Evolutionary conservation across 1,140 invertebrate species (phyloP).

Genomic region (Diorhabda elongata): DNA sequence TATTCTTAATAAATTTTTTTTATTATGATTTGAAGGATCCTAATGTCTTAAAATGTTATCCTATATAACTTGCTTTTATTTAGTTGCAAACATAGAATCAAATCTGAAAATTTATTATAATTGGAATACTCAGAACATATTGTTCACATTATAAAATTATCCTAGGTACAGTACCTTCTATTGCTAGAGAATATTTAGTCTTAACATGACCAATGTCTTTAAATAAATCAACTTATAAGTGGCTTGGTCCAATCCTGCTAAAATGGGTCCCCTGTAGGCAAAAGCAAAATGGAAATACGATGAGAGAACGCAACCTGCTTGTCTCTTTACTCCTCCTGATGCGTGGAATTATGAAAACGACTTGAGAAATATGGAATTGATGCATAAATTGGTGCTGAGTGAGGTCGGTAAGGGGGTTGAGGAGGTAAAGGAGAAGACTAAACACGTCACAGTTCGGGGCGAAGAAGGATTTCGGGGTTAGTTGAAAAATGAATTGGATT

Average conservation of each 20-base stretch:
- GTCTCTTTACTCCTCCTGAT: conserved; percentile 43
- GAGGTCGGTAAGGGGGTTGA: conserved; percentile 1
- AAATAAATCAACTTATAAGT: background rate
- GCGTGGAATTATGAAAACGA: conserved; percentile 49
- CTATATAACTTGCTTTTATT: no score
- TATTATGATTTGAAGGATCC: no score
- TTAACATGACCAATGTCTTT: no score
- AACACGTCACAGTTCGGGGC: conserved; percentile 20
- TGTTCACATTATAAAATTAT: no score
- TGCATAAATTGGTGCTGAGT: conserved; percentile 42
- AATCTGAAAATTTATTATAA: no score
- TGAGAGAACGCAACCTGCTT: conserved; percentile 35
- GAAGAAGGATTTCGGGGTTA: conserved; percentile 3
- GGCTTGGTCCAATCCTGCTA: background rate
- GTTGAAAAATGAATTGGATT: conserved; percentile 13
- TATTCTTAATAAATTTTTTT: no score
- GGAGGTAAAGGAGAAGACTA: conserved; percentile 20
- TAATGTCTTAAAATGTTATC: no score
- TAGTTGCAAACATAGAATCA: no score
- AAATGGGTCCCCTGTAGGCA: conserved; percentile 11
- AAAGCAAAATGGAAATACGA: conserved; percentile 45
- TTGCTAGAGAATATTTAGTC: no score
- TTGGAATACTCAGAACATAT: no score
- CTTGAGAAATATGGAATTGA: conserved; percentile 49
- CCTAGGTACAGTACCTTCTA: no score